Evolutionary conservation across 1,140 invertebrate species (phyloP).

Genomic region (Schlechtendalia chinensis): DNA sequence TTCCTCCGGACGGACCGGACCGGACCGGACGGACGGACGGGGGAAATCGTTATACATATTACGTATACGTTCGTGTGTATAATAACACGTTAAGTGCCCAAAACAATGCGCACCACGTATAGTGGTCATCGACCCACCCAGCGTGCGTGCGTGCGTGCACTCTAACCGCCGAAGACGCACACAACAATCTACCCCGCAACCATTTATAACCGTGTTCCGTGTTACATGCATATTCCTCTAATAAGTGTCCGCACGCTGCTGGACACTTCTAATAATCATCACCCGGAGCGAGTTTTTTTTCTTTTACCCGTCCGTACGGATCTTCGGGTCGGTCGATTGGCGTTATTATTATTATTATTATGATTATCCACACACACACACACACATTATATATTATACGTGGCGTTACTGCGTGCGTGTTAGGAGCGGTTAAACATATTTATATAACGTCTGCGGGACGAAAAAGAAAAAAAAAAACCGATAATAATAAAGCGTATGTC

Average conservation of each 20-base stretch:
- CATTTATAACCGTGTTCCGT: slow-evolving; percentile 30
- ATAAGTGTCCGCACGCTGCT: not conserved
- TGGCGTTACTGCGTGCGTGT: not conserved
- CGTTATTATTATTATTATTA: slow-evolving; percentile 43
- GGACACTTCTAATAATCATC: slow-evolving; percentile 25
- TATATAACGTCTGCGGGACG: not conserved
- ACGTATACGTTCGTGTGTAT: not conserved
- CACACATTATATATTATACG: not conserved
- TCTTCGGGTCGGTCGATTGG: slow-evolving; percentile 10
- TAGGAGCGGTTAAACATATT: slow-evolving; percentile 18
- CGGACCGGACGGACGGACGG: too few species aligned
- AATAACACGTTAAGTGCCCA: slow-evolving; percentile 50
- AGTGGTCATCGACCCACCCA: slow-evolving; percentile 45
- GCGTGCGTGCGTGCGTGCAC: not conserved
- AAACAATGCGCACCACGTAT: slow-evolving; percentile 2
- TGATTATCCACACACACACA: slow-evolving; percentile 36
- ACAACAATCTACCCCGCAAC: slow-evolving; percentile 41
- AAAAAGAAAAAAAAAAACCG: not conserved
- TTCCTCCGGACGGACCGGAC: slow-evolving; percentile 6
- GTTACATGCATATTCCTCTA: too few species aligned
- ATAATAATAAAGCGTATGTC: too few species aligned
- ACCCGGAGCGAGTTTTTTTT: slow-evolving; percentile 36
- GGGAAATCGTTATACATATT: not conserved
- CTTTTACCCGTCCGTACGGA: slow-evolving; percentile 23
- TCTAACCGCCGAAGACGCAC: not conserved